Percentiles rank a stretch among this genome's conserved stretches.
These are phyloP conservation scores for Drosophila silvestris DNA, from an alignment of 2,888 invertebrate species.

Conservation along the genomic window DNA sequence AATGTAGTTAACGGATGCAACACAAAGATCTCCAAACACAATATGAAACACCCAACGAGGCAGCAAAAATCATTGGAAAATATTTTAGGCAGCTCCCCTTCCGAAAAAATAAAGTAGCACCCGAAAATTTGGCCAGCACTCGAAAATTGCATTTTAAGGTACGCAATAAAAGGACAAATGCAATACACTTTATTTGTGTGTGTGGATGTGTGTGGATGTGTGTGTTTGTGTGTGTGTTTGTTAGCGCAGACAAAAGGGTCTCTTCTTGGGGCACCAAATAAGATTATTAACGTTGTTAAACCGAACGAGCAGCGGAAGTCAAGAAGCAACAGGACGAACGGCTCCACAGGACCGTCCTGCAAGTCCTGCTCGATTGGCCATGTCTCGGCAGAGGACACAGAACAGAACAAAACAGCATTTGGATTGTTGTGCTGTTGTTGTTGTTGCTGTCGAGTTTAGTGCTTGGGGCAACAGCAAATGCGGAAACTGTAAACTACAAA, in stretches of 20 bases:
- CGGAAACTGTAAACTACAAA: constrained; percentile 72
- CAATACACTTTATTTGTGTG: constrained; percentile 49
- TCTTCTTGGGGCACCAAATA: constrained; percentile 71
- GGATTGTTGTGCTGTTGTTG: constrained; percentile 17
- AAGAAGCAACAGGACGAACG: constrained; percentile 49
- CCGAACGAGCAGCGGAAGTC: constrained; percentile 65
- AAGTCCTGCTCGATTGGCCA: constrained; percentile 49
- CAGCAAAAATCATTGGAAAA: constrained; percentile 15
- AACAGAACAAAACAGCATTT: constrained; percentile 31
- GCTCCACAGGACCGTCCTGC: not conserved
- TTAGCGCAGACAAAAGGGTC: constrained; percentile 46
- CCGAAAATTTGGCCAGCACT: constrained; percentile 11
- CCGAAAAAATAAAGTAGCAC: not conserved
- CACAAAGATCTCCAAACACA: constrained; percentile 38
- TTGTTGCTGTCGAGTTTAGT: constrained; percentile 7
- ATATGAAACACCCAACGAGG: constrained; percentile 28
- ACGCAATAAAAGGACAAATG: constrained; percentile 58
- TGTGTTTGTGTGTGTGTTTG: constrained; percentile 1
- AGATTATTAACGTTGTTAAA: constrained; percentile 78
- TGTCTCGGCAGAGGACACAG: constrained; percentile 14
- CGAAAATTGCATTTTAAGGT: constrained; percentile 53
- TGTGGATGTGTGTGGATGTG: constrained; percentile 16
- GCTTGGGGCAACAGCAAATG: constrained; percentile 36
- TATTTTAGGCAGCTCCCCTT: not conserved
- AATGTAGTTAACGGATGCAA: constrained; percentile 34